Percentiles rank a stretch among this genome's conserved stretches.
phyloP scores from a whole-genome alignment of 2,797 vertebrate genomes.

The Takifugu ocellatus region DNA sequence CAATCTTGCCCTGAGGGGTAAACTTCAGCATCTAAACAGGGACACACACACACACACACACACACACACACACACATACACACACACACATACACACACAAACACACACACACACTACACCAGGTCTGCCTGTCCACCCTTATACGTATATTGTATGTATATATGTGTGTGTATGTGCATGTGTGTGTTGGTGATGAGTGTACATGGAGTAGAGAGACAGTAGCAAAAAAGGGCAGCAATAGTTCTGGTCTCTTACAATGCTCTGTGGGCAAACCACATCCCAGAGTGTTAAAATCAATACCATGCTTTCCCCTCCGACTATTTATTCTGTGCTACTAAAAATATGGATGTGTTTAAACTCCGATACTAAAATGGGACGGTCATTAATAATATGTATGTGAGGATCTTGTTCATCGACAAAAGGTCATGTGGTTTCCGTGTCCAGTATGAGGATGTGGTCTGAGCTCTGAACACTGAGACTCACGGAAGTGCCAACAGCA shows the following conservation, averaged over 20 bases:
- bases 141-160: slow-evolving; percentile 53
- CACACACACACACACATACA: slow-evolving; percentile 7
- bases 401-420: slow-evolving; percentile 3
- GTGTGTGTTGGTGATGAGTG: slow-evolving; percentile 57
- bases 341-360: background rate
- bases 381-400: background rate
- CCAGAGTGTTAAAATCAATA: slow-evolving; percentile 14
- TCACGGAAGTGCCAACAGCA: slow-evolving; percentile 44
- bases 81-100: slow-evolving; percentile 23
- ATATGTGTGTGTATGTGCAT: slow-evolving; percentile 33
- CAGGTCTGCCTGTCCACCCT: slow-evolving; percentile 16
- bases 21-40: slow-evolving; percentile 55
- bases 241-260: slow-evolving; percentile 7
- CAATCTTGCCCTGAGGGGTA: slow-evolving; percentile 77
- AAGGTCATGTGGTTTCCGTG: slow-evolving; percentile 14
- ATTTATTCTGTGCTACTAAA: background rate
- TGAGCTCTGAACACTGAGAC: slow-evolving; percentile 32
- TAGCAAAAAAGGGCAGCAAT: slow-evolving; percentile 76
- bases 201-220: slow-evolving; percentile 58
- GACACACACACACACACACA: slow-evolving; percentile 12
- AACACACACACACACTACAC: slow-evolving; percentile 22
- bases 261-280: slow-evolving; percentile 8
- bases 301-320: background rate
- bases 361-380: background rate
- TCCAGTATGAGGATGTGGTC: slow-evolving; percentile 12